Conservation (phyloP, 2,888 invertebrate genomes). For the Acrocera orbiculus region DNA sequence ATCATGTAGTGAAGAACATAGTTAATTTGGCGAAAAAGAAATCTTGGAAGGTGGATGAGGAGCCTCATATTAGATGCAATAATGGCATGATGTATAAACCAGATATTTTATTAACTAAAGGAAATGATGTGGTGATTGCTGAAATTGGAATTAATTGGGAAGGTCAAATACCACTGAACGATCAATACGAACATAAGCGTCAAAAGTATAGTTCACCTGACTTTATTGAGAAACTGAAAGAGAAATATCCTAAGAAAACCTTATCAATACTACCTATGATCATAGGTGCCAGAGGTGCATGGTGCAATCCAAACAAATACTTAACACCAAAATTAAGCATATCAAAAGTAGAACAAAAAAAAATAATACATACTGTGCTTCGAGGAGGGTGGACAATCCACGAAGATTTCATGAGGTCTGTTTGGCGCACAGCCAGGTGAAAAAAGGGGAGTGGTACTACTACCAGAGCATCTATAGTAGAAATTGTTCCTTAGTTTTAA, state of each 20-base stretch:
- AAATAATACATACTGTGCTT: neutral
- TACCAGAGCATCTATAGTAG: no score
- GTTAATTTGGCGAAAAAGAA: neutral
- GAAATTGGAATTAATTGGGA: neutral
- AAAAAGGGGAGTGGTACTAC: no score
- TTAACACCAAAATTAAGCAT: neutral
- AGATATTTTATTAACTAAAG: neutral
- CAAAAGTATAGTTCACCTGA: neutral
- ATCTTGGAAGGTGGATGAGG: conserved; percentile 12
- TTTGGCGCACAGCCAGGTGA: no score
- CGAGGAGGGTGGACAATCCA: no score
- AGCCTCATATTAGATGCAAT: neutral
- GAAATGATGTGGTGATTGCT: neutral
- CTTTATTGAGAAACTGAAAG: neutral
- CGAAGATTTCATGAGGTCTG: no score
- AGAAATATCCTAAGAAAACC: conserved; percentile 16
- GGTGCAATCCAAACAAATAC: conserved; percentile 16
- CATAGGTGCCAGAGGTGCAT: conserved; percentile 13
- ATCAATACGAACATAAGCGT: neutral
- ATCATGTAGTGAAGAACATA: neutral
- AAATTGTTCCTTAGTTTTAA: no score
- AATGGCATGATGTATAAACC: neutral
- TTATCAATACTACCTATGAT: conserved; percentile 18
- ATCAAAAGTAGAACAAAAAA: neutral
- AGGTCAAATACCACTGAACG: neutral